Conservation (phyloP, 2,888 invertebrate species). For the Galerucella pusilla region DNA sequence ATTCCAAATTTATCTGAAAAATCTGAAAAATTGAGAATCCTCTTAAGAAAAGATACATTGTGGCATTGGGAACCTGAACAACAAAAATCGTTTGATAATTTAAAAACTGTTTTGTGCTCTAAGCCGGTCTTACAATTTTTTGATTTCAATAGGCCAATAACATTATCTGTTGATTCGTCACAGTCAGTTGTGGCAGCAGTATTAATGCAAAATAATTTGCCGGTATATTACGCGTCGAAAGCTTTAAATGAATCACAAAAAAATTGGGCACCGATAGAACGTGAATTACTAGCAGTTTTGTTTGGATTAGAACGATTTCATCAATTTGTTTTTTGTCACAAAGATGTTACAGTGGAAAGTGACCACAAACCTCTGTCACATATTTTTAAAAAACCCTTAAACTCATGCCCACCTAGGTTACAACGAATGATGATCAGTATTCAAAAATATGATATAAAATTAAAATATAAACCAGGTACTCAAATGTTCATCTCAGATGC, state of each 20-base stretch:
- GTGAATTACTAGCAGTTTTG: no score
- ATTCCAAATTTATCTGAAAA: conserved; percentile 46
- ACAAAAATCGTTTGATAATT: conserved; percentile 11
- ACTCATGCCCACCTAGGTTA: conserved; percentile 4
- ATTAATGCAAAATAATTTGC: conserved; percentile 16
- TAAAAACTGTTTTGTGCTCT: conserved; percentile 17
- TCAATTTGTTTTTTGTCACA: no score
- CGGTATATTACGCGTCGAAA: conserved; percentile 22
- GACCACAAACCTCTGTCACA: conserved; percentile 1
- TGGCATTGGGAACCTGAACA: conserved; percentile 36
- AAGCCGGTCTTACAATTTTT: conserved; percentile 14
- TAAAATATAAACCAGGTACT: conserved; percentile 5
- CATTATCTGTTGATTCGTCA: conserved; percentile 19
- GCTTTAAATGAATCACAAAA: no score
- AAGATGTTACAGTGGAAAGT: conserved; percentile 3
- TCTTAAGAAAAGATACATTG: conserved; percentile 39
- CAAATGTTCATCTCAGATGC: neutral
- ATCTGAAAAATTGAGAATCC: conserved; percentile 42
- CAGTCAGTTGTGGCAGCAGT: conserved; percentile 16
- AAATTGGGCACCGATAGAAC: no score
- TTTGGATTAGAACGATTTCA: no score
- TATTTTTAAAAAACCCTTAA: conserved; percentile 1
- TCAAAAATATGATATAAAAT: conserved; percentile 11
- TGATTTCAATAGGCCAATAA: conserved; percentile 15
- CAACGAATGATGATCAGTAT: conserved; percentile 9